Base-by-base conservation (phyloP, 2,888 invertebrate species). In the Cerastoderma edule region DNA sequence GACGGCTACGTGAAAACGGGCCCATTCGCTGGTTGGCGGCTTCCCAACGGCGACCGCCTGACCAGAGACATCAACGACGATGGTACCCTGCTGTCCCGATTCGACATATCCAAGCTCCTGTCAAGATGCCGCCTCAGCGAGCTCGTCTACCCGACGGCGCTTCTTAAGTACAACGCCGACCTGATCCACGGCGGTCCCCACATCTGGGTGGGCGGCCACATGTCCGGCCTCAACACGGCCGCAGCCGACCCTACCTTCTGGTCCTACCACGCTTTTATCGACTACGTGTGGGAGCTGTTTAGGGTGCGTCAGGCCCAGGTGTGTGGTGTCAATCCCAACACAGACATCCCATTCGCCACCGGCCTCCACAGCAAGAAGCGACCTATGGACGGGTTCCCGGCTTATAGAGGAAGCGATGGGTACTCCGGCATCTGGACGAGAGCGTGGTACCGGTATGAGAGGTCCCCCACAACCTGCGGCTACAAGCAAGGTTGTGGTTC, bases 201-300 rank as follows among this genome's bases (percentile, higher is more conserved):
- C 72, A 71, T 85, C 0, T 89, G 83, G 82, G 80, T 89, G 13
- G 90, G 88, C 0, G 90, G 90, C 1, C 83, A 86, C 19, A 81
- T 90, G 83, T 78, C 79, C 10, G 78, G 76, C 6, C 63, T 88
- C 28, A 77, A 85, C 24, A 87, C 88, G 0, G 87, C 90, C 8
- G 82, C 89, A 0, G 83, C 77, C 69, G 90, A 90, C 64, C 88
- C 88, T 0, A 65, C 83, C 30, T 90, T 89, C 76, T 89, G 88
- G 76, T 60, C 88, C 28, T 86, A 88, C 56, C 89, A 89, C 67
- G 80, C 87, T 1, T 89, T 85, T 60, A 83, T 89, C 16, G 90
- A 90, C 70, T 86, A 86, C 73, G 67, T 89, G 6, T 89, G 88
- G 87, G 86, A 87, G 53, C 39, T 83, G 46, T 90, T 89, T 69